A percentile compares a stretch with the other conserved stretches of the same genome.
phyloP scores from a whole-genome alignment of 1,140 invertebrate genomes.

The Drosophila serrata region DNA sequence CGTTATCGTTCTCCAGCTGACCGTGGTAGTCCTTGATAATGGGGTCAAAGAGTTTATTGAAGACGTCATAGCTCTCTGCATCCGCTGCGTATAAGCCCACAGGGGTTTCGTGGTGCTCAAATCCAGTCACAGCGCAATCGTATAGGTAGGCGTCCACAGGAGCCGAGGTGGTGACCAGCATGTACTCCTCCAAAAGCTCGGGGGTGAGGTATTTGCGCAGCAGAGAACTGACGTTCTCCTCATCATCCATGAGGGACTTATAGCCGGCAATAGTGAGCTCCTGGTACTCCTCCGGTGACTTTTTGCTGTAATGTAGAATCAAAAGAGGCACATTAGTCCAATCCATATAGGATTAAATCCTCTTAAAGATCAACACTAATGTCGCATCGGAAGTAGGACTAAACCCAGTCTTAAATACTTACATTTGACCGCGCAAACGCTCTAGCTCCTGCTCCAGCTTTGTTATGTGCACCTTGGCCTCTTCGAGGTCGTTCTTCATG shows the following conservation, averaged over 20 bases:
- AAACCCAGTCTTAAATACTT: not conserved
- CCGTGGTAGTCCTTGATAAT: slow-evolving; percentile 92
- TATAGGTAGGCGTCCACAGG: slow-evolving; percentile 86
- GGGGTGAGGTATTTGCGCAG: slow-evolving; percentile 91
- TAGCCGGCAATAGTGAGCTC: slow-evolving; percentile 87
- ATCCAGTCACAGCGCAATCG: slow-evolving; percentile 90
- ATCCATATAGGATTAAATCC: not conserved
- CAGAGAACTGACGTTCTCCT: slow-evolving; percentile 88
- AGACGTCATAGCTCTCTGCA: slow-evolving; percentile 89
- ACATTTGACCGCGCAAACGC: slow-evolving; percentile 75
- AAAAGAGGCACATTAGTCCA: not conserved
- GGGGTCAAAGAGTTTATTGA: slow-evolving; percentile 90
- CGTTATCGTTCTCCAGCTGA: slow-evolving; percentile 87
- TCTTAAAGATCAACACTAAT: too few relatives aligned
- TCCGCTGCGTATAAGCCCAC: slow-evolving; percentile 92
- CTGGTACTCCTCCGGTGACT: slow-evolving; percentile 79
- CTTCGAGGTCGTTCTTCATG: slow-evolving; percentile 79
- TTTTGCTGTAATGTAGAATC: slow-evolving; percentile 55
- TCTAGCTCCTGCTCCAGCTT: slow-evolving; percentile 78
- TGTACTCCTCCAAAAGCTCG: slow-evolving; percentile 89
- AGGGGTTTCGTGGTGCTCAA: slow-evolving; percentile 88
- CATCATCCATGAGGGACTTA: slow-evolving; percentile 87
- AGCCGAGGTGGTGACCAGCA: slow-evolving; percentile 88
- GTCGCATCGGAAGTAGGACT: not conserved
- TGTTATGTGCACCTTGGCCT: slow-evolving; percentile 66